Percentiles rank a stretch among this genome's conserved stretches.
Evolutionary conservation across 2,797 vertebrate genomes (phyloP).

Genomic region (Borostomias antarcticus): DNA sequence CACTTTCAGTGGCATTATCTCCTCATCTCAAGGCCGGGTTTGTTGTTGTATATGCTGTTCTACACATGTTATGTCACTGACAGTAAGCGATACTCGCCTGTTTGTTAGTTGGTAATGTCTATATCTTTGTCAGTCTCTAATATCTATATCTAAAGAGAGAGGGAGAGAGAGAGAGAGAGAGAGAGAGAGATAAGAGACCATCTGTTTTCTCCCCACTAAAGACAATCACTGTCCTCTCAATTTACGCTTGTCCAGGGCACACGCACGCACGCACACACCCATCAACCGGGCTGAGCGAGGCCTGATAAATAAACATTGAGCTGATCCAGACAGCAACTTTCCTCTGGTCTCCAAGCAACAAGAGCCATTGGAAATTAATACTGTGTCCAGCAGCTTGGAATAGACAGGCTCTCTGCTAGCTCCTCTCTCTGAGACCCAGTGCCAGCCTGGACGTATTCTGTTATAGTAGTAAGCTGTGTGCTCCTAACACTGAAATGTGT

Average conservation of each 20-base stretch:
- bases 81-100: not conserved
- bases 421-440: conserved; percentile 38
- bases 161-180: conserved; percentile 3
- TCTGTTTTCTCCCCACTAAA: conserved; percentile 12
- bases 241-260: conserved; percentile 23
- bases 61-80: not conserved
- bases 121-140: not conserved
- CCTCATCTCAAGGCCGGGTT: not conserved
- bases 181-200: conserved; percentile 8
- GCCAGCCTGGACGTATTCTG: conserved; percentile 41
- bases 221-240: conserved; percentile 27
- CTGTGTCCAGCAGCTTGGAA: conserved; percentile 43
- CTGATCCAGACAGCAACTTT: conserved; percentile 37
- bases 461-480: conserved; percentile 45
- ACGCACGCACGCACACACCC: not conserved
- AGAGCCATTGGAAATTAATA: conserved; percentile 53
- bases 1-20: not conserved
- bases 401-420: conserved; percentile 41
- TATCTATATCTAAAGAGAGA: not conserved
- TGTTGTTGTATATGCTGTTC: not conserved
- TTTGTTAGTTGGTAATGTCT: not conserved
- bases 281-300: conserved; percentile 28
- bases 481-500: conserved; percentile 36
- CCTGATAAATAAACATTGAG: conserved; percentile 47
- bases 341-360: conserved; percentile 48